phyloP scores from a whole-genome alignment of 2,113 vertebrate species.

The Spilogale gracilis region DNA sequence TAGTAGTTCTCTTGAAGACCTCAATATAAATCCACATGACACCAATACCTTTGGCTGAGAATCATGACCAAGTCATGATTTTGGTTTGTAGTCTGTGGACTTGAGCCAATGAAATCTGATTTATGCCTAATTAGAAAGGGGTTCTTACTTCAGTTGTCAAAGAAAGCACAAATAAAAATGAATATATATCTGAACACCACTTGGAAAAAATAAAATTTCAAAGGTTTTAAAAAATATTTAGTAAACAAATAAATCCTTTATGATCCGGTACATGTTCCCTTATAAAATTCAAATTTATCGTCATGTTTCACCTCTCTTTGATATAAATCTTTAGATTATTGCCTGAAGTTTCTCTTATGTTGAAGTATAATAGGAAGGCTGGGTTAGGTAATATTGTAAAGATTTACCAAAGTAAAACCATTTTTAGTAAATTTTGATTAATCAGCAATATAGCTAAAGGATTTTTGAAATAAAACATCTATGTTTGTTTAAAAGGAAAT shows the following conservation, averaged over 20 bases:
- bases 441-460: neutral
- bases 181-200: neutral
- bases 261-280: neutral
- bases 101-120: conserved; percentile 32
- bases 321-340: neutral
- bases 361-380: neutral
- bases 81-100: neutral
- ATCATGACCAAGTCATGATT: conserved; percentile 32
- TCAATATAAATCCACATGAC: conserved; percentile 33
- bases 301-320: neutral
- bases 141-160: neutral
- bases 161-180: conserved; percentile 15
- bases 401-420: neutral
- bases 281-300: conserved; percentile 25
- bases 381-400: neutral
- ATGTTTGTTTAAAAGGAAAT: neutral
- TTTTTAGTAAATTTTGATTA: neutral
- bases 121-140: conserved; percentile 58
- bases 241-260: neutral
- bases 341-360: neutral
- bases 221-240: neutral
- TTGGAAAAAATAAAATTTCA: neutral
- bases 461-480: neutral
- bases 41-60: conserved; percentile 2
- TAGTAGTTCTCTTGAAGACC: conserved; percentile 50